Conservation (phyloP, 37 sponge, comb jelly and placozoan genomes). For the Chondrosia reniformis region DNA sequence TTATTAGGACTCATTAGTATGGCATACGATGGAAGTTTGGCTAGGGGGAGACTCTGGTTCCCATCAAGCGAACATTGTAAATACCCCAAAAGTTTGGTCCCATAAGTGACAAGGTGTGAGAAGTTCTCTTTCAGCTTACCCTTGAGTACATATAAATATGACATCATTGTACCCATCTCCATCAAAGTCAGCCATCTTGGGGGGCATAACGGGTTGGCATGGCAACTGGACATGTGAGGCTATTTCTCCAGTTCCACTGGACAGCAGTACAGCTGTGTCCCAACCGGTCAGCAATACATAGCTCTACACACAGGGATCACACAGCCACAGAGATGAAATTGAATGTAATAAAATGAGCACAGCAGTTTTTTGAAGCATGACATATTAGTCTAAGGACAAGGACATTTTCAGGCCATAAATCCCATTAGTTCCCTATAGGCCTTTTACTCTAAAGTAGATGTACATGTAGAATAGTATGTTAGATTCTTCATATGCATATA, state of each 20-base stretch:
- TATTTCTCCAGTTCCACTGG: slow-evolving; percentile 41
- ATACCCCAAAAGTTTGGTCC: background rate
- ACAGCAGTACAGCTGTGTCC: slow-evolving; percentile 30
- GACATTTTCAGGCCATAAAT: no score
- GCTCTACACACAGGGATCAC: slow-evolving; percentile 25
- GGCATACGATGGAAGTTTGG: no score
- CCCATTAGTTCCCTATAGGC: no score
- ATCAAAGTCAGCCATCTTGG: slow-evolving; percentile 65
- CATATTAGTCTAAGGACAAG: no score
- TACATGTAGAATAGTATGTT: no score
- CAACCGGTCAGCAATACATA: slow-evolving; percentile 69
- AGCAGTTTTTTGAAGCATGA: background rate
- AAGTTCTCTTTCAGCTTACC: slow-evolving; percentile 10
- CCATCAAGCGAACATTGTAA: no score
- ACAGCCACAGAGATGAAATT: slow-evolving; percentile 40
- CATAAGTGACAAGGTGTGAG: background rate
- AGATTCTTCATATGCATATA: no score
- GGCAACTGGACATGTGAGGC: slow-evolving; percentile 10
- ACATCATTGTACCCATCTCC: slow-evolving; percentile 76
- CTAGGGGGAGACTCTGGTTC: no score
- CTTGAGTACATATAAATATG: slow-evolving; percentile 62
- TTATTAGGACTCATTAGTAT: no score
- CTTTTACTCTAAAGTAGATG: no score
- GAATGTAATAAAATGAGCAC: slow-evolving; percentile 20
- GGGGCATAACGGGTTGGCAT: slow-evolving; percentile 60